Evolutionary conservation across 1,140 invertebrate genomes (phyloP), one percentile per base, ranked within the genome.

Genomic region (Diplogasteroides magnus): DNA sequence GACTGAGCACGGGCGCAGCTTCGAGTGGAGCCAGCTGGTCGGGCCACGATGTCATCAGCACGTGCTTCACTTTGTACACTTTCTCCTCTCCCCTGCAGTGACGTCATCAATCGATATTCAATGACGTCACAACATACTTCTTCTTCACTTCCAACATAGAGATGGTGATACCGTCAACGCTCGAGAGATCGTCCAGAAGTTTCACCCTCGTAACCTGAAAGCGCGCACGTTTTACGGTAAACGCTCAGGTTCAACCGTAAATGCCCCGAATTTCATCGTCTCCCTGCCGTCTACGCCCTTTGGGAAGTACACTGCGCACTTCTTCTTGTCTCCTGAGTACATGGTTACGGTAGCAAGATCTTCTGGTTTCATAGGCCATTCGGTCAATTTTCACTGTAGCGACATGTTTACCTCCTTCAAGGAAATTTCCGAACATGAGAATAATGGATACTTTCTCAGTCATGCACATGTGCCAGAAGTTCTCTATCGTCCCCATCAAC

Each of bases 381-480:
- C 6, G 6, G 19, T 48, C 6, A 11, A 6, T 6, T 48, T 48
- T 19, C 19, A 48, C 37, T 19, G 37, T 48, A 48, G 6, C 37
- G 19, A 6, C 19, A 19, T 19, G 19, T 19, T 48, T 48, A 48
- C 37, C 37, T 48, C 26, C 31, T 32, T 23, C 67, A 64, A 37
- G 6, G 19, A 48, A 48, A 19, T 48, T 48, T 6, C 37, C 6
- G 6, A 48, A 19, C 37, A 48, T 48, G 6, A 48, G 37, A 48
- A 48, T 48, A 19, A 48, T 6, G 6, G 37, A 48, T 48, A 48
- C 37, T 48, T 73, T 73, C 57, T 73, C 72, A 11, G 68, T 69
- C 26, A 32, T 65, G 19, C 69, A n/a, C 63, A 73, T 65, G 26
- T 69, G 62, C 72, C 67, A 73, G 31, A 73, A 73, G 37, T 73